Evolutionary conservation across 1,140 invertebrate species (phyloP).

Genomic region (Lysiphlebus fabarum): DNA sequence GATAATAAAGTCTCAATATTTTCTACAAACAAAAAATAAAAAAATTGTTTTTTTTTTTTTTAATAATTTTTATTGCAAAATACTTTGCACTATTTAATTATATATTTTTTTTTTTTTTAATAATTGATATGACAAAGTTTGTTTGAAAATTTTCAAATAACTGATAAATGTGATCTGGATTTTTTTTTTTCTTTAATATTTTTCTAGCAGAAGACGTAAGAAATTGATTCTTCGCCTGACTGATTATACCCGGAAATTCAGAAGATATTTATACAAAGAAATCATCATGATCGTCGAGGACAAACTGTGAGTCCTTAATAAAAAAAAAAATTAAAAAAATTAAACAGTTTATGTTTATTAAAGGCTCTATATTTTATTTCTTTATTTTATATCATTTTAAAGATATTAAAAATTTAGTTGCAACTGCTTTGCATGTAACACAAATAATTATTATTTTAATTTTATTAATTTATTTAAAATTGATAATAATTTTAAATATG

Average conservation of each 20-base stretch:
- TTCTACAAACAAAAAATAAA: too few relatives aligned
- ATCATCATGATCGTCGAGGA: slow-evolving; percentile 54
- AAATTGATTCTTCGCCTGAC: neutral
- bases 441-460: too few relatives aligned
- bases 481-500: too few relatives aligned
- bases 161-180: neutral
- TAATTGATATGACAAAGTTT: neutral
- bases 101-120: neutral
- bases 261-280: slow-evolving; percentile 17
- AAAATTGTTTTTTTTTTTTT: too few relatives aligned
- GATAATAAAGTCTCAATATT: too few relatives aligned
- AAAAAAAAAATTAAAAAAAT: too few relatives aligned
- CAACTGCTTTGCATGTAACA: too few relatives aligned
- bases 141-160: neutral
- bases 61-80: too few relatives aligned
- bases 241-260: slow-evolving; percentile 4
- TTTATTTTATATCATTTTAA: too few relatives aligned
- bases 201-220: slow-evolving; percentile 4
- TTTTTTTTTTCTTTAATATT: slow-evolving; percentile 13
- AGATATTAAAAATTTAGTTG: too few relatives aligned
- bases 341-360: too few relatives aligned
- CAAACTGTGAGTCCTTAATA: slow-evolving; percentile 50
- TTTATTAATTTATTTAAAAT: too few relatives aligned
- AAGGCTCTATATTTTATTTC: neutral
- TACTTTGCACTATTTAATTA: neutral